Conservation (phyloP, 2,888 invertebrate genomes). For the Iphiclides podalirius region DNA sequence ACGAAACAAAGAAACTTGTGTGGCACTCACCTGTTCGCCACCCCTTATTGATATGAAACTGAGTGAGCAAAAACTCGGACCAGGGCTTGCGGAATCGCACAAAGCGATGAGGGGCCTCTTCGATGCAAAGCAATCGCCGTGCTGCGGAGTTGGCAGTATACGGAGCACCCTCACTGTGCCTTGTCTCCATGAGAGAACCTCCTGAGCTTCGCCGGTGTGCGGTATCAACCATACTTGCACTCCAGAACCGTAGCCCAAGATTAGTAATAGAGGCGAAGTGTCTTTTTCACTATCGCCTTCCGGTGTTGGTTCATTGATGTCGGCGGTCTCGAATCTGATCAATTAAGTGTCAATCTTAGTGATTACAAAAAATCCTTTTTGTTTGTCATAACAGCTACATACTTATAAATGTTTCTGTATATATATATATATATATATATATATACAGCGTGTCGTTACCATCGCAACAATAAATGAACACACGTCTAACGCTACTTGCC, state of each 20-base stretch:
- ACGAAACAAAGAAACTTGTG: too few relatives aligned
- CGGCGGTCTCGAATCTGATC: slow-evolving; percentile 89
- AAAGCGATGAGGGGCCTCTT: slow-evolving; percentile 94
- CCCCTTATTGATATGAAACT: slow-evolving; percentile 92
- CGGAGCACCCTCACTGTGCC: slow-evolving; percentile 91
- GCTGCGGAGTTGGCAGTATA: slow-evolving; percentile 90
- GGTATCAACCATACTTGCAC: slow-evolving; percentile 91
- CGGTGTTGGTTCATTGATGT: slow-evolving; percentile 87
- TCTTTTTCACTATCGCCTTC: slow-evolving; percentile 85
- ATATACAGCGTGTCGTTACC: too few relatives aligned
- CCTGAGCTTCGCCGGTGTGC: slow-evolving; percentile 95
- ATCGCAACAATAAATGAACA: too few relatives aligned
- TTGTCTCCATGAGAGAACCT: slow-evolving; percentile 96
- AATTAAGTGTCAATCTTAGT: too few relatives aligned
- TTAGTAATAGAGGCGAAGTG: slow-evolving; percentile 89
- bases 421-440: too few relatives aligned
- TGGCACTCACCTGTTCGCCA: slow-evolving; percentile 85
- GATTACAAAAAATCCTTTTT: too few relatives aligned
- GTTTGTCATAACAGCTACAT: too few relatives aligned
- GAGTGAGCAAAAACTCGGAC: slow-evolving; percentile 88
- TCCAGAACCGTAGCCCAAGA: slow-evolving; percentile 83
- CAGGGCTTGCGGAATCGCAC: slow-evolving; percentile 91
- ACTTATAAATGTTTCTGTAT: too few relatives aligned
- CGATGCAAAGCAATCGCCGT: slow-evolving; percentile 86
- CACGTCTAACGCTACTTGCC: too few relatives aligned